Base-by-base conservation (phyloP, 2,888 invertebrate genomes). In the Apamea monoglypha region DNA sequence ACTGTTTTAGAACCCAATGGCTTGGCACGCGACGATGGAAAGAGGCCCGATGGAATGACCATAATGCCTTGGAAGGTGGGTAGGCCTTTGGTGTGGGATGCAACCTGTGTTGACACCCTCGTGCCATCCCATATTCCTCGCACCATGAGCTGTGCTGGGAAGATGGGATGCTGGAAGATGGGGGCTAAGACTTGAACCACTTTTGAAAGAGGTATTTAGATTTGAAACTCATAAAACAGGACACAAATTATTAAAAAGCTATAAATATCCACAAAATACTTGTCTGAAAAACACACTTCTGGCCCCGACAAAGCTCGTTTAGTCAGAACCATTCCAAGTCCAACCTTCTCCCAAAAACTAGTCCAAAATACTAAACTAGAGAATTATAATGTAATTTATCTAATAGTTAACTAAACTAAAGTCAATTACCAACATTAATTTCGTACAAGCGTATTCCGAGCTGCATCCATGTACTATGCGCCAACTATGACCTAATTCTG, bases 381-480 rank as follows among this genome's bases (percentile, higher is more conserved):
- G n/a, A 70, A 76, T 76, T 79, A 84, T 87, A 83, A 87, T 88
- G 86, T 85, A 88, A 90, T 88, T 88, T 89, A 90, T 90, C 87
- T 89, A 88, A 90, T 88, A 86, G 84, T 83, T 82, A 87, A 88
- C 85, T 81, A 75, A 81, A 82, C 76, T 78, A 82, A 90, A 91
- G 88, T 90, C 90, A 91, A 91, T 92, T 92, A 92, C 79, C 74
- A 87, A 88, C 91, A 92, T 91, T 91, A 90, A 91, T 92, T 89
- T 90, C 83, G 74, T 77, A 78, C 82, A 90, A 88, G 78, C 76
- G 76, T 67, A 72, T 80, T 83, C 66, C 12, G 50, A 61, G 74
- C 67, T 56, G 75, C 78, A 84, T 80, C 70, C 56, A 72, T 75
- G 78, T 71, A 77, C 74, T 79, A 82, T 86, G 88, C 88, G 59